Evolutionary conservation across 2,888 invertebrate species (phyloP).

Genomic region (Trichacis sp.): DNA sequence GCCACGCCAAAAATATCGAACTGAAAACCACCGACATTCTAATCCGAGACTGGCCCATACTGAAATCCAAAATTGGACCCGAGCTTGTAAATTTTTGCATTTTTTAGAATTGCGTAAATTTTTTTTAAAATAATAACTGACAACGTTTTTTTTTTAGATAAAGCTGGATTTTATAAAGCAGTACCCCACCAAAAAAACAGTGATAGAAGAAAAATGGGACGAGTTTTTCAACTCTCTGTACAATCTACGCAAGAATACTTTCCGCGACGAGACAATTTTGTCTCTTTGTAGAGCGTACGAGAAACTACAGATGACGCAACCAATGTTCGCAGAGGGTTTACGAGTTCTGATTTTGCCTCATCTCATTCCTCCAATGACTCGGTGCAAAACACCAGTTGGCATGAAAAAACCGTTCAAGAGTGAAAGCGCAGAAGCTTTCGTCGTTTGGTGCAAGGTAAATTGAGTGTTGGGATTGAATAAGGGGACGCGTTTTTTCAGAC

Average conservation of each 20-base stretch:
- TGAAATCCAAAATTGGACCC: constrained; percentile 31
- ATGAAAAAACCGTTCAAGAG: constrained; percentile 33
- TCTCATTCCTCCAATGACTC: constrained; percentile 32
- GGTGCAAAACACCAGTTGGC: constrained; percentile 34
- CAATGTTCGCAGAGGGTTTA: constrained; percentile 21
- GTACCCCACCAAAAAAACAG: constrained; percentile 20
- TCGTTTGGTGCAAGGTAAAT: constrained; percentile 31
- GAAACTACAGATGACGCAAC: constrained; percentile 8
- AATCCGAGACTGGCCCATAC: constrained; percentile 35
- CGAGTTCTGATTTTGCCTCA: constrained; percentile 31
- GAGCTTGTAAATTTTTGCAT: constrained; percentile 7
- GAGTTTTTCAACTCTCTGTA: constrained; percentile 31
- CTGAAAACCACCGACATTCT: constrained; percentile 25
- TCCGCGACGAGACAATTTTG: constrained; percentile 31
- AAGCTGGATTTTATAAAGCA: constrained; percentile 26
- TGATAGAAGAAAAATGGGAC: constrained; percentile 30
- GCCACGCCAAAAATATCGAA: constrained; percentile 22
- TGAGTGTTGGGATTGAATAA: too few relatives aligned
- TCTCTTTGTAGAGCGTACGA: constrained; percentile 32
- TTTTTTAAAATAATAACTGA: too few relatives aligned
- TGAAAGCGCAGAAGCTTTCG: constrained; percentile 38
- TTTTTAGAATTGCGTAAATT: too few relatives aligned
- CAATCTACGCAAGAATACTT: constrained; percentile 20
- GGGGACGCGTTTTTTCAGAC: too few relatives aligned
- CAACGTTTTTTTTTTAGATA: constrained; percentile 27